Conservation (phyloP, 1,140 invertebrate genomes). For the Neelides sp. region DNA sequence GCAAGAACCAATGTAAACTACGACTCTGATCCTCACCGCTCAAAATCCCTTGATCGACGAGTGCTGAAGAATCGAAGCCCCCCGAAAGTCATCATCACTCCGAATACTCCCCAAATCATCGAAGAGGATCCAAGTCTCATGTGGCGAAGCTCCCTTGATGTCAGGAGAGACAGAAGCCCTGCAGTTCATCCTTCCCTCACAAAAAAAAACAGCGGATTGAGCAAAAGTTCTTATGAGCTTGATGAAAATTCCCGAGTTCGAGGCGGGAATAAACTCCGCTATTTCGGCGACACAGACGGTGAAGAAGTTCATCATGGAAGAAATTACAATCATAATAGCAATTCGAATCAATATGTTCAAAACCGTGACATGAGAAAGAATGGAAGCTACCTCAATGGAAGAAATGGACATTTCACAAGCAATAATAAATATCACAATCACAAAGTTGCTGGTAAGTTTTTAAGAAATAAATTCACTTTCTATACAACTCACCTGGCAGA, state of each 20-base stretch:
- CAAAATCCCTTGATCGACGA: slow-evolving; percentile 21
- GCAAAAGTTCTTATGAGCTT: slow-evolving; percentile 16
- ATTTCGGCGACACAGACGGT: slow-evolving; percentile 63
- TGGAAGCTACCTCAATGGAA: slow-evolving; percentile 1
- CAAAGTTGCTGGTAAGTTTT: slow-evolving; percentile 7
- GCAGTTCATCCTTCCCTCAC: background rate
- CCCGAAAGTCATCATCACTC: slow-evolving; percentile 20
- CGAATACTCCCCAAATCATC: slow-evolving; percentile 22
- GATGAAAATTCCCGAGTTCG: background rate
- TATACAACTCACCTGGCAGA: too few species aligned
- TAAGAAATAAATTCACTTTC: background rate
- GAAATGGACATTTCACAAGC: too few species aligned
- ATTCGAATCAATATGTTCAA: background rate
- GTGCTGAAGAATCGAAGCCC: slow-evolving; percentile 8
- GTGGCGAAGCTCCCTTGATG: slow-evolving; percentile 9
- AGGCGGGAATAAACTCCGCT: slow-evolving; percentile 50
- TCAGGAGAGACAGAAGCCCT: too few species aligned
- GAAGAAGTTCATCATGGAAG: slow-evolving; percentile 8
- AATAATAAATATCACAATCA: slow-evolving; percentile 8
- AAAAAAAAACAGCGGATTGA: slow-evolving; percentile 7
- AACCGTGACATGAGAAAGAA: background rate
- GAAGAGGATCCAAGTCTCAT: slow-evolving; percentile 7
- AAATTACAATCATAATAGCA: background rate
- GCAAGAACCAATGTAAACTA: background rate
- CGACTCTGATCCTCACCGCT: slow-evolving; percentile 2